Base-by-base conservation (phyloP, 2,888 invertebrate genomes). In the Drosophila merina region DNA sequence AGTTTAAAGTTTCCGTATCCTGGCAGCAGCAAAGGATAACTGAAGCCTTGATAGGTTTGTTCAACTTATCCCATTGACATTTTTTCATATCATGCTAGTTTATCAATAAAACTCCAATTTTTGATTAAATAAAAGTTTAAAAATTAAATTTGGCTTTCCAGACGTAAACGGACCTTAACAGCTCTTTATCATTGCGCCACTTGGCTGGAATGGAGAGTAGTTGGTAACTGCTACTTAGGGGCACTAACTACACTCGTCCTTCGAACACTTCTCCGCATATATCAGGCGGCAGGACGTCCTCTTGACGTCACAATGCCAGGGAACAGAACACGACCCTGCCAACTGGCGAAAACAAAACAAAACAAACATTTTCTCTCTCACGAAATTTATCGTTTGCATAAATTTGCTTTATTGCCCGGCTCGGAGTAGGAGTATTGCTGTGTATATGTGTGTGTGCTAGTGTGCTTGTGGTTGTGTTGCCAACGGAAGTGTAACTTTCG, bases 381-480 rank as follows among this genome's bases (percentile, higher is more conserved):
- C 79, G 72, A 76, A 89, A 87, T 89, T 90, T 89, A 89, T 88
- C 85, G 89, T 86, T 89, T 88, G 90, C 88, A 89, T 90, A 88
- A 90, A 89, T 89, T 90, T 89, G 86, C 79, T 90, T 89, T 89
- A 87, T 87, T 80, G 80, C 77, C 79, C 44, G 60, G 64, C 54
- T 76, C 58, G 75, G 72, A 62, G 57, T 72, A 57, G 72, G 57
- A 8, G 55, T 63, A 52, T 40, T 70, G 48, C 33, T 49, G 58
- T 56, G 55, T 42, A n/a, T 48, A 30, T 56, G 56, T 51, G 47
- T 67, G 68, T 64, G 68, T 47, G 51, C 59, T 47, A 64, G 71
- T 66, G 64, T 44, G 42, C 26, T 28, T 57, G 60, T 69, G 62
- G 42, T 47, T 66, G 56, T 57, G 54, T 33, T 45, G 51, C 63